A percentile compares a stretch with the other conserved stretches of the same genome.
These are phyloP conservation scores for Bos taurus DNA, from an alignment of 2,113 vertebrate genomes.

Conservation along the genomic window ARS-UCD2.0 NC_037348.1:8024501-8025000, in stretches of 20 bases:
- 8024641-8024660: not conserved
- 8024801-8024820: conserved; percentile 46
- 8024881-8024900: not conserved
- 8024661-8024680: not conserved
- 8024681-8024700: conserved; percentile 28
- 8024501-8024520: not conserved
- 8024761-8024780: conserved; percentile 31
- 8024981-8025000: not conserved
- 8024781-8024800: conserved; percentile 36
- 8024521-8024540: not conserved
- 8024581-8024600: not conserved
- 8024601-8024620: not conserved
- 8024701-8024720: conserved; percentile 46
- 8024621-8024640: not conserved
- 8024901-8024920: not conserved
- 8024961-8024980: not conserved
- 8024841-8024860: conserved; percentile 41
- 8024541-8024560: not conserved
- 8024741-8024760: conserved; percentile 37
- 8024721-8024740: conserved; percentile 54
- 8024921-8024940: not conserved
- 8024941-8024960: not conserved
- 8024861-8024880: not conserved
- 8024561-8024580: not conserved
- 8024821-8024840: conserved; percentile 60